phyloP scores from a whole-genome alignment of 1,140 invertebrate species.

The Brachionus manjavacas region DNA sequence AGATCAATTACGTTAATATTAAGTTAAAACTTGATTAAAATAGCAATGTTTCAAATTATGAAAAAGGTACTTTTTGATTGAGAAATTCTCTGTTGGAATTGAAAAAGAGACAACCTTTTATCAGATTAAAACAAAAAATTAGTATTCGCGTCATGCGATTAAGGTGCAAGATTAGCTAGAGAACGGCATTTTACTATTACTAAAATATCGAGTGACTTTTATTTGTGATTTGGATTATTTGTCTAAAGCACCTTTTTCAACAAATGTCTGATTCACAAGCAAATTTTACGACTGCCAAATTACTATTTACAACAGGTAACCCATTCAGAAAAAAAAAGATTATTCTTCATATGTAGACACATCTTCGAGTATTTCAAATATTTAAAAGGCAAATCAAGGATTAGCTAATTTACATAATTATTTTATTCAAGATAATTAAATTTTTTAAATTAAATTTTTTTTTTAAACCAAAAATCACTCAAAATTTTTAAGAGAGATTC shows the following conservation, averaged over 20 bases:
- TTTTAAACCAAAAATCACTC: neutral
- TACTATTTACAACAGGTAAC: conserved; percentile 29
- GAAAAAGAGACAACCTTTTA: neutral
- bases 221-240: neutral
- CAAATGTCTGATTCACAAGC: neutral
- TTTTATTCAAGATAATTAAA: neutral
- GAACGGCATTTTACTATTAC: neutral
- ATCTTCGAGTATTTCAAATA: neutral
- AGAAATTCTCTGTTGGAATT: neutral
- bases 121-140: neutral
- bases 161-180: neutral
- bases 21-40: too few species aligned
- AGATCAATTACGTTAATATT: neutral
- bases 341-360: neutral
- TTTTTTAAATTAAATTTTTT: neutral
- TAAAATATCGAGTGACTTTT: neutral
- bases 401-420: conserved; percentile 22
- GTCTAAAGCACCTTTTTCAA: conserved; percentile 2
- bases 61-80: too few species aligned
- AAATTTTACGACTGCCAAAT: neutral
- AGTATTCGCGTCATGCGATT: neutral
- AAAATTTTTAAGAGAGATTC: neutral
- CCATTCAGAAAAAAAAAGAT: neutral
- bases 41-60: too few species aligned
- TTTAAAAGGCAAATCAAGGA: conserved; percentile 19